These are phyloP conservation scores for Hyla sarda DNA, from an alignment of 2,113 vertebrate species.

Conservation along the genomic window DNA sequence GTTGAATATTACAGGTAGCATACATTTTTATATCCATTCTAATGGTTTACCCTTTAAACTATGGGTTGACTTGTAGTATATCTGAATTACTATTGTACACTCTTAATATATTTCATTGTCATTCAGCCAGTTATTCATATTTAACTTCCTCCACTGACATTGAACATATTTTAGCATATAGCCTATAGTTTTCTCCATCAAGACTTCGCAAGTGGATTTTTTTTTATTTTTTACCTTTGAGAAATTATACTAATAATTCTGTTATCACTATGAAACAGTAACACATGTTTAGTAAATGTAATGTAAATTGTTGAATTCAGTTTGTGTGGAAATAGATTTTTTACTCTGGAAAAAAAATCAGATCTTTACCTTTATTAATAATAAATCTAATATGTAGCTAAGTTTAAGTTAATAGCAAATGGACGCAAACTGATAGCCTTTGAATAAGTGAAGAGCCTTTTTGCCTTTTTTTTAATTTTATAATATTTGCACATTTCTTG, in stretches of 20 bases:
- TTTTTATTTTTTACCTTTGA: no score
- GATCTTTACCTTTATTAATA: background rate
- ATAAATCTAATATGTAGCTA: conserved; percentile 12
- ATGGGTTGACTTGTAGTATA: background rate
- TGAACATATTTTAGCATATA: background rate
- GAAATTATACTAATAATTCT: background rate
- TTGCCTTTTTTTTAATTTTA: conserved; percentile 22
- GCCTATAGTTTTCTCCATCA: background rate
- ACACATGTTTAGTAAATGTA: conserved; percentile 24
- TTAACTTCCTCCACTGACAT: background rate
- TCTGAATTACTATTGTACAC: background rate
- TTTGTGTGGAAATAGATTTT: background rate
- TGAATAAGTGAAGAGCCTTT: conserved; percentile 15
- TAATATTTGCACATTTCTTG: conserved; percentile 49
- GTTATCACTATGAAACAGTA: background rate
- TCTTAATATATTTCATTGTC: background rate
- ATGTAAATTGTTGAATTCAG: conserved; percentile 17
- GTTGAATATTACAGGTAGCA: background rate
- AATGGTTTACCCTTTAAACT: background rate
- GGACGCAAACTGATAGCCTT: conserved; percentile 29
- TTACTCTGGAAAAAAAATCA: background rate
- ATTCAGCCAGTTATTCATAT: background rate
- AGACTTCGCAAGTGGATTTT: background rate
- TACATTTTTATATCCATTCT: background rate
- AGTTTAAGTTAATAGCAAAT: conserved; percentile 25